Conservation (phyloP, 2,113 vertebrate species). For the Telmatochromis brachygnathus region DNA sequence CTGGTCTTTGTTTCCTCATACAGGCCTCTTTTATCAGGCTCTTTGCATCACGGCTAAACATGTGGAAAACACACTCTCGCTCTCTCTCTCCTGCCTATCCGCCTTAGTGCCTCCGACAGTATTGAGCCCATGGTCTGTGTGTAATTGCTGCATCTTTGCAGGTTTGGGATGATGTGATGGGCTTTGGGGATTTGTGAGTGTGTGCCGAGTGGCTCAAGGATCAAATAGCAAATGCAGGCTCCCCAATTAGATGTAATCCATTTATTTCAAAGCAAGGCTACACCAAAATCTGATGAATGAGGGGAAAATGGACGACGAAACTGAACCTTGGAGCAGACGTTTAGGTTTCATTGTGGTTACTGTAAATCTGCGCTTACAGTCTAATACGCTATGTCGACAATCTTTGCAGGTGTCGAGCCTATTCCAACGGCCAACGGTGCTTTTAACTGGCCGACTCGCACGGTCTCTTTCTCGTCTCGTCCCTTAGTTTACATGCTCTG, state of each 20-base stretch:
- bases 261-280: constrained; percentile 43
- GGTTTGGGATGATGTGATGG: constrained; percentile 34
- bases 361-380: background rate
- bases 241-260: constrained; percentile 49
- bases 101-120: constrained; percentile 27
- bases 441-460: background rate
- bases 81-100: constrained; percentile 15
- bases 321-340: background rate
- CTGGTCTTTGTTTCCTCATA: constrained; percentile 43
- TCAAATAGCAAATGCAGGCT: constrained; percentile 41
- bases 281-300: background rate
- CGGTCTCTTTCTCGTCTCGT: background rate
- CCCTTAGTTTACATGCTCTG: constrained; percentile 11
- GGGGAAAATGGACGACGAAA: background rate
- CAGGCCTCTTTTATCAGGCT: constrained; percentile 41
- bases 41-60: constrained; percentile 42
- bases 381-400: background rate
- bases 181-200: constrained; percentile 37
- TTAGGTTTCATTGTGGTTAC: background rate
- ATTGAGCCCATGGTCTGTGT: constrained; percentile 10
- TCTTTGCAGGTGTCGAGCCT: background rate
- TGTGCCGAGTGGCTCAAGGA: constrained; percentile 7
- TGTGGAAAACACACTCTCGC: background rate
- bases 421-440: background rate
- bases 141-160: constrained; percentile 47